Conservation (phyloP, 2,888 invertebrate species). For the Bellardia bayeri region DNA sequence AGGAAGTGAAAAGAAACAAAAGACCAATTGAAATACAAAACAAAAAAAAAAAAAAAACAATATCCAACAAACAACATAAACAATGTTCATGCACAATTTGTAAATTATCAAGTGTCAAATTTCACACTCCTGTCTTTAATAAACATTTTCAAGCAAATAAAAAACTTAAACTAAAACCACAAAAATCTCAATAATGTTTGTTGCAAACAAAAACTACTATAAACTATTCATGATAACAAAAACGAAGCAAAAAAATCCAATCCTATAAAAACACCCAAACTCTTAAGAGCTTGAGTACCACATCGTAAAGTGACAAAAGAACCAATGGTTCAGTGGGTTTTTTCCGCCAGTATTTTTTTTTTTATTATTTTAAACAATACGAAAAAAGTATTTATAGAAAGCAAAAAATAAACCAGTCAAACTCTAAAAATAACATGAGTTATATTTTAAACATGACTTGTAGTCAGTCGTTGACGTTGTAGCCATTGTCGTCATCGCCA, state of each 20-base stretch:
- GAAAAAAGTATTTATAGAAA: conserved; percentile 10
- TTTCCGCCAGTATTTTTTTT: conserved; percentile 24
- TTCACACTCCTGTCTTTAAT: conserved; percentile 69
- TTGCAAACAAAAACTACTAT: conserved; percentile 30
- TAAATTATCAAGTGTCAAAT: conserved; percentile 73
- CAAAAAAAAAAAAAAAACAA: neutral
- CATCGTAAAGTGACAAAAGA: conserved; percentile 51
- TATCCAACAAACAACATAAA: conserved; percentile 34
- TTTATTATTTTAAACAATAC: conserved; percentile 35
- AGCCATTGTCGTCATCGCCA: conserved; percentile 16
- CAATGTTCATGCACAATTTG: conserved; percentile 69
- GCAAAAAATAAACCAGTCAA: conserved; percentile 59
- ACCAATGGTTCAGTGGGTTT: conserved; percentile 40
- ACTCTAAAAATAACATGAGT: conserved; percentile 69
- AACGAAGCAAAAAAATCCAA: conserved; percentile 17
- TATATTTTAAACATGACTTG: conserved; percentile 67
- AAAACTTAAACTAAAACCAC: conserved; percentile 42
- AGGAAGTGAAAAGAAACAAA: conserved; percentile 37
- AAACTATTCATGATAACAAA: conserved; percentile 57
- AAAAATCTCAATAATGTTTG: conserved; percentile 69
- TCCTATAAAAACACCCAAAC: conserved; percentile 27
- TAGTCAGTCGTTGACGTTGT: conserved; percentile 45
- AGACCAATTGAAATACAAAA: neutral
- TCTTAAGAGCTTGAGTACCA: conserved; percentile 22
- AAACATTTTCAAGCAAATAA: conserved; percentile 46